A percentile compares a stretch with the other conserved stretches of the same genome.
These are phyloP conservation scores for Charadrius vociferus DNA, from an alignment of 2,113 vertebrate genomes.

Conservation along the genomic window DNA sequence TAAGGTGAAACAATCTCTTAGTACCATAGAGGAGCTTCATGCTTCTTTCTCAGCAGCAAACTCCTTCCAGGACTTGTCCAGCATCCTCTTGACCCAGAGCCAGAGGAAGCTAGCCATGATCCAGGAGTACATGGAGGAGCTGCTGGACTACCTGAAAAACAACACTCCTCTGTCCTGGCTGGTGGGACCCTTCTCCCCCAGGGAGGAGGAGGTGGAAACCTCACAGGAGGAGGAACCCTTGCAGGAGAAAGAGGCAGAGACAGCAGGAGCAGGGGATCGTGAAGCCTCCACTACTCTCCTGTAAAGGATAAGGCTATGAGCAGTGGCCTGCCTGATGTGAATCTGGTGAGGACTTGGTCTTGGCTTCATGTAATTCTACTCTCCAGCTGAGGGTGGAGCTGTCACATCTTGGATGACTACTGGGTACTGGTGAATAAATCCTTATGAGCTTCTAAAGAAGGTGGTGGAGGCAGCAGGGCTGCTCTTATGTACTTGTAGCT, in stretches of 20 bases:
- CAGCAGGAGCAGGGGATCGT: not conserved
- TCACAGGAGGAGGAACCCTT: not conserved
- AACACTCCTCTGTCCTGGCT: slow-evolving; percentile 80
- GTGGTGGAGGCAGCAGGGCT: not conserved
- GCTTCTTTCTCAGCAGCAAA: slow-evolving; percentile 68
- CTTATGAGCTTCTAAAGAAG: not conserved
- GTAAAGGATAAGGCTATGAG: not conserved
- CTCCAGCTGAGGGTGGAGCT: not conserved
- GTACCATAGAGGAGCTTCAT: slow-evolving; percentile 77
- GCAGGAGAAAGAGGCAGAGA: not conserved
- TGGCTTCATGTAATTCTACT: not conserved
- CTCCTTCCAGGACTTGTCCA: slow-evolving; percentile 76
- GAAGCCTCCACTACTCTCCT: not conserved
- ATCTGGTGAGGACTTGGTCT: not conserved
- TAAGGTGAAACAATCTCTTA: slow-evolving; percentile 71
- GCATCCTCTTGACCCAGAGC: slow-evolving; percentile 73
- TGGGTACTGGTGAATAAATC: not conserved
- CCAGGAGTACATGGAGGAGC: slow-evolving; percentile 82
- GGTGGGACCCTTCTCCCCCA: slow-evolving; percentile 65
- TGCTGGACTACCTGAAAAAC: slow-evolving; percentile 75
- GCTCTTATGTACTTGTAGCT: not conserved
- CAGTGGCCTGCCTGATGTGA: not conserved
- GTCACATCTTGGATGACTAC: not conserved
- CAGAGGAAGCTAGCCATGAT: slow-evolving; percentile 75
- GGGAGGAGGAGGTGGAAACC: not conserved